phyloP scores from a whole-genome alignment of 1,140 invertebrate species.

The Adelges cooleyi region DNA sequence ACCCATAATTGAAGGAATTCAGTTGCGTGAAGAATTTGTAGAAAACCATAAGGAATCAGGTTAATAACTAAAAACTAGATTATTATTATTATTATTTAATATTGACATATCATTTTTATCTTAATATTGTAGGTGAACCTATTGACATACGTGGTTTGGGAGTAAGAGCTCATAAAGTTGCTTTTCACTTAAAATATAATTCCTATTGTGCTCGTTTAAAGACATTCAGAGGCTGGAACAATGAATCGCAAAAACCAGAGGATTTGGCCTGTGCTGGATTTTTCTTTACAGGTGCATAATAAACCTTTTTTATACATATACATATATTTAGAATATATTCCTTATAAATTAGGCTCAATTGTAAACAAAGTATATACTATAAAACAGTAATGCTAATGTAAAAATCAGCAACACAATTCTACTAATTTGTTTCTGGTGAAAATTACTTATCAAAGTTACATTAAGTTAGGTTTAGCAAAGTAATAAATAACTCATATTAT shows the following conservation, averaged over 20 bases:
- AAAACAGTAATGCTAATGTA: too few species aligned
- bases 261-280: constrained; percentile 62
- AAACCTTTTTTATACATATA: not conserved
- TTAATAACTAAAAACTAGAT: too few species aligned
- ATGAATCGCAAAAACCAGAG: constrained; percentile 51
- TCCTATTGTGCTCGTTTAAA: constrained; percentile 50
- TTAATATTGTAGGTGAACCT: constrained; percentile 33
- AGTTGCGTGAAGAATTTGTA: constrained; percentile 29
- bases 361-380: too few species aligned
- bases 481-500: too few species aligned
- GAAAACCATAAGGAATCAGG: constrained; percentile 18
- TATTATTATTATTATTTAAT: not conserved
- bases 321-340: not conserved
- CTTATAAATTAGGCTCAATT: not conserved
- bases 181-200: constrained; percentile 48
- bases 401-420: too few species aligned
- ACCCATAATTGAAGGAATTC: constrained; percentile 27
- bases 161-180: constrained; percentile 49
- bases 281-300: constrained; percentile 51
- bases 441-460: too few species aligned
- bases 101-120: not conserved
- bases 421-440: too few species aligned
- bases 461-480: too few species aligned
- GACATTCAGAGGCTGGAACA: constrained; percentile 50
- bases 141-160: constrained; percentile 43